A percentile compares a stretch with the other conserved stretches of the same genome.
Conservation (phyloP, 2,888 invertebrate genomes). For the Ellobium chinense region DNA sequence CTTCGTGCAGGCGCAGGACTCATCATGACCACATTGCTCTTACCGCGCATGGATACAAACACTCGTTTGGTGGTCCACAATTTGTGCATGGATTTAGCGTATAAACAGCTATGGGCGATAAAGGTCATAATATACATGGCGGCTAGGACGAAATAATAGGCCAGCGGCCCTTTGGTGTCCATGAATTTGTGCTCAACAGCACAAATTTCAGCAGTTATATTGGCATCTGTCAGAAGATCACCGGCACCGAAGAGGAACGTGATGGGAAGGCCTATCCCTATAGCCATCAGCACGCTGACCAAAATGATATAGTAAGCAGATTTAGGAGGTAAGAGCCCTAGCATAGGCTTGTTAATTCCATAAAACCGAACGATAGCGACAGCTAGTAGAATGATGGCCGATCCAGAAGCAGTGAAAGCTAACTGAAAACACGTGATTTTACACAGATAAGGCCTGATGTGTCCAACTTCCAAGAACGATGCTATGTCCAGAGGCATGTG, state of each 20-base stretch:
- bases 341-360: slow-evolving; percentile 14
- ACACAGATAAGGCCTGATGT: slow-evolving; percentile 1
- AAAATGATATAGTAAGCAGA: slow-evolving; percentile 1
- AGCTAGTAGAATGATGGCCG: slow-evolving; percentile 27
- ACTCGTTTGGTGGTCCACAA: slow-evolving; percentile 9
- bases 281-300: slow-evolving; percentile 6
- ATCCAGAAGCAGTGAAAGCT: slow-evolving; percentile 35
- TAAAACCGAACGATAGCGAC: slow-evolving; percentile 30
- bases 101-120: neutral
- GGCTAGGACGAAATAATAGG: slow-evolving; percentile 19
- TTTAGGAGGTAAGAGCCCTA: neutral
- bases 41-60: slow-evolving; percentile 17
- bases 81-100: neutral
- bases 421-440: slow-evolving; percentile 39
- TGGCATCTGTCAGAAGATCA: neutral
- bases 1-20: neutral
- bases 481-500: slow-evolving; percentile 38
- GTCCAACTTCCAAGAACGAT: slow-evolving; percentile 3
- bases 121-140: slow-evolving; percentile 16
- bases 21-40: slow-evolving; percentile 24
- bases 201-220: slow-evolving; percentile 16
- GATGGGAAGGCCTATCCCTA: slow-evolving; percentile 7
- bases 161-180: slow-evolving; percentile 11
- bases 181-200: slow-evolving; percentile 26
- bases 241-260: slow-evolving; percentile 21